Percentiles rank a stretch among this genome's conserved stretches.
These are phyloP conservation scores for Pyxicephalus adspersus DNA, from an alignment of 2,113 vertebrate species.

Conservation along the genomic window DNA sequence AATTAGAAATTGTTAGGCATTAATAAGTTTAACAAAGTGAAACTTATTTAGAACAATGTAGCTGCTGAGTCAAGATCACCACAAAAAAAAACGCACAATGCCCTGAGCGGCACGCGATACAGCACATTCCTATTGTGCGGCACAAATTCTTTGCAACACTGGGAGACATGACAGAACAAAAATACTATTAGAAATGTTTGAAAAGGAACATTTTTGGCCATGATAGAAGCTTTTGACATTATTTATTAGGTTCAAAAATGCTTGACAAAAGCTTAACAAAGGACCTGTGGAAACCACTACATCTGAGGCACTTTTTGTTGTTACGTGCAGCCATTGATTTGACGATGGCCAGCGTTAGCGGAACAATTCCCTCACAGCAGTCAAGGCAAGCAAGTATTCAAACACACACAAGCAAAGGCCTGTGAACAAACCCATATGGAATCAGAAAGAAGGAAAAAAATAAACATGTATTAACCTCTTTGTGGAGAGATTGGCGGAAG, in stretches of 20 bases:
- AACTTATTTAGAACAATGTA: conserved; percentile 50
- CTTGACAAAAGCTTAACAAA: conserved; percentile 79
- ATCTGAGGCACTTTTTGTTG: conserved; percentile 80
- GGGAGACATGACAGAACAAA: conserved; percentile 80
- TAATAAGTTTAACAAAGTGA: neutral
- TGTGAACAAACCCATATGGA: conserved; percentile 80
- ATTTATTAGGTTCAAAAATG: conserved; percentile 87
- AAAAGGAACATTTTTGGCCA: conserved; percentile 82
- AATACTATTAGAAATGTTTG: conserved; percentile 89
- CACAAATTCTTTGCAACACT: conserved; percentile 79
- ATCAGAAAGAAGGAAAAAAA: conserved; percentile 60
- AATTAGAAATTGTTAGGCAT: neutral
- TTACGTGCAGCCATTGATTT: conserved; percentile 76
- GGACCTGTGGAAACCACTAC: conserved; percentile 79
- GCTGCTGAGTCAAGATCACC: conserved; percentile 34
- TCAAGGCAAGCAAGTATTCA: conserved; percentile 74
- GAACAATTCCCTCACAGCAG: conserved; percentile 84
- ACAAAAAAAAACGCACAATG: conserved; percentile 38
- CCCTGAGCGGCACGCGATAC: conserved; percentile 77
- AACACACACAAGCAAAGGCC: conserved; percentile 70
- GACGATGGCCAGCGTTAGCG: conserved; percentile 68
- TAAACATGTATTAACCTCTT: conserved; percentile 81
- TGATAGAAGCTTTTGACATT: conserved; percentile 87
- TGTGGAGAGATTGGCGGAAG: conserved; percentile 77
- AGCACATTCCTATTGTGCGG: conserved; percentile 77